A percentile compares a stretch with the other conserved stretches of the same genome.
phyloP scores from a whole-genome alignment of 2,888 invertebrate species.

The Tiliacea aurago region DNA sequence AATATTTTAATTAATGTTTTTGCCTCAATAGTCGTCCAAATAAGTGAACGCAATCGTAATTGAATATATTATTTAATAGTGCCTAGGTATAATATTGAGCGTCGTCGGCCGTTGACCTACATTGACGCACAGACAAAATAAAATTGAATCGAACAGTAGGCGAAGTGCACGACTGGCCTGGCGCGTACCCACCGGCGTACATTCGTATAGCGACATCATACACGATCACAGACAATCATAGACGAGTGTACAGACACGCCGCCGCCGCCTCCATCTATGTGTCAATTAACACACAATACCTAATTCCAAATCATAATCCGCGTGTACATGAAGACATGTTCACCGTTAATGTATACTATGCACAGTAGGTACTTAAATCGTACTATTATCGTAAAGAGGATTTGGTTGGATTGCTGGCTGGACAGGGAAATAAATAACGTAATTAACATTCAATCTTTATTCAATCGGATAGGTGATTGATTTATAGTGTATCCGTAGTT shows the following conservation, averaged over 20 bases:
- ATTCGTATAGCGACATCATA: slow-evolving; percentile 37
- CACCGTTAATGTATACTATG: slow-evolving; percentile 23
- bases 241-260: slow-evolving; percentile 43
- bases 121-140: slow-evolving; percentile 69
- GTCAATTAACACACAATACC: slow-evolving; percentile 46
- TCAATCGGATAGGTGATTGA: slow-evolving; percentile 4
- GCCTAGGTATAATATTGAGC: slow-evolving; percentile 41
- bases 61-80: slow-evolving; percentile 52
- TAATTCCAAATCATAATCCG: slow-evolving; percentile 48
- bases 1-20: slow-evolving; percentile 28
- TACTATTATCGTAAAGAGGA: slow-evolving; percentile 18
- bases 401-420: slow-evolving; percentile 31
- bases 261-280: slow-evolving; percentile 21
- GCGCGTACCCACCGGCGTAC: too few species aligned
- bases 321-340: slow-evolving; percentile 43
- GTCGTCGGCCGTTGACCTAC: slow-evolving; percentile 67
- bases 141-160: slow-evolving; percentile 67
- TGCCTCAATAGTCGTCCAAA: slow-evolving; percentile 25
- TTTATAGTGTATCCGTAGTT: slow-evolving; percentile 11
- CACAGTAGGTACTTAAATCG: background rate
- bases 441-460: slow-evolving; percentile 27
- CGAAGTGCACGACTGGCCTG: slow-evolving; percentile 74
- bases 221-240: slow-evolving; percentile 53
- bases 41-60: slow-evolving; percentile 42
- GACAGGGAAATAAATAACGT: slow-evolving; percentile 31